phyloP scores from a whole-genome alignment of 1,140 invertebrate genomes.

The Ceratitis capitata region DNA sequence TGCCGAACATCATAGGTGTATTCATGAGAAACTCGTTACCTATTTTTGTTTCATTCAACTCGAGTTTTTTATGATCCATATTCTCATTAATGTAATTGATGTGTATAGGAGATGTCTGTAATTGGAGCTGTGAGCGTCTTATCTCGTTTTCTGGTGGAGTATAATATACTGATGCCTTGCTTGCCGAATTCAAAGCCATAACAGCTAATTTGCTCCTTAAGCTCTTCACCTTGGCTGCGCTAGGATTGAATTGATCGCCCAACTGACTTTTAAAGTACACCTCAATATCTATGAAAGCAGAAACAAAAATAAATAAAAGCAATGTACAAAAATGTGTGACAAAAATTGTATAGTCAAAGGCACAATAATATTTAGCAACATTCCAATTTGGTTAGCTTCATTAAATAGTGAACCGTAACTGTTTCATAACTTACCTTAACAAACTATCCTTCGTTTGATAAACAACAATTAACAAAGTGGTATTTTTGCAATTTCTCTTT shows the following conservation, averaged over 20 bases:
- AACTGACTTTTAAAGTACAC: slow-evolving; percentile 75
- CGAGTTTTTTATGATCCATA: slow-evolving; percentile 56
- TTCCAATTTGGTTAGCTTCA: too few relatives aligned
- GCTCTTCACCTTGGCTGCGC: slow-evolving; percentile 57
- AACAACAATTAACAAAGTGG: too few relatives aligned
- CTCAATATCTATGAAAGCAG: slow-evolving; percentile 63
- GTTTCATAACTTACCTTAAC: too few relatives aligned
- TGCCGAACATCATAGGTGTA: slow-evolving; percentile 7
- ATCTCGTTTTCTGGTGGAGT: slow-evolving; percentile 76
- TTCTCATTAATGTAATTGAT: slow-evolving; percentile 64
- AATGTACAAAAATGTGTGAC: too few relatives aligned
- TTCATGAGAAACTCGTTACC: slow-evolving; percentile 38
- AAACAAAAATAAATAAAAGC: background rate
- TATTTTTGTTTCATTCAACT: slow-evolving; percentile 42
- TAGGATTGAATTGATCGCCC: slow-evolving; percentile 52
- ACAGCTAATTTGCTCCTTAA: slow-evolving; percentile 52
- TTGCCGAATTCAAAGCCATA: slow-evolving; percentile 68
- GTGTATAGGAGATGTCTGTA: slow-evolving; percentile 61
- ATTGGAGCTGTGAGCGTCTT: slow-evolving; percentile 49
- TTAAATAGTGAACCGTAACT: too few relatives aligned
- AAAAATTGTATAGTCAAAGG: too few relatives aligned
- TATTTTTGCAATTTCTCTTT: too few relatives aligned
- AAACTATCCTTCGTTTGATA: too few relatives aligned
- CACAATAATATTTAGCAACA: too few relatives aligned
- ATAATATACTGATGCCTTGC: slow-evolving; percentile 79